Evolutionary conservation across 2,888 invertebrate genomes (phyloP).

Genomic region (Watsonalla cultraria): DNA sequence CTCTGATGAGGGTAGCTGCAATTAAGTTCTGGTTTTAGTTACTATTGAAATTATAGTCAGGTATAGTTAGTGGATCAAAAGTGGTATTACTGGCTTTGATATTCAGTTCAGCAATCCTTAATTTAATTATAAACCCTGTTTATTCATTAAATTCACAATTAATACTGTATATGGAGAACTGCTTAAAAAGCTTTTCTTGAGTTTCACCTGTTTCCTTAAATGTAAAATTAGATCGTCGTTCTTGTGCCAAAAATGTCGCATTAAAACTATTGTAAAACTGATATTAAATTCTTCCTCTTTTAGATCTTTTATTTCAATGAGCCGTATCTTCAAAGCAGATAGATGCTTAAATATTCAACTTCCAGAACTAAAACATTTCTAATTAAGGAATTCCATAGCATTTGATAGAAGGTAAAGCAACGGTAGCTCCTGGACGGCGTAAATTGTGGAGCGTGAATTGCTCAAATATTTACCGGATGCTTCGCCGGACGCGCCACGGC

Average conservation of each 20-base stretch:
- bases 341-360: constrained; percentile 9
- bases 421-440: constrained; percentile 42
- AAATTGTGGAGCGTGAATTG: constrained; percentile 62
- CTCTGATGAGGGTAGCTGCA: neutral
- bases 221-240: too few relatives aligned
- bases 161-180: too few relatives aligned
- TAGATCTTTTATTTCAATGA: constrained; percentile 1
- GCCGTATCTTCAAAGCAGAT: constrained; percentile 8
- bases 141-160: too few relatives aligned
- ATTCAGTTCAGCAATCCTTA: too few relatives aligned
- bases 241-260: too few relatives aligned
- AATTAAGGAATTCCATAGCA: constrained; percentile 47
- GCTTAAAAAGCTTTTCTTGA: too few relatives aligned
- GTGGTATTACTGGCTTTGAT: too few relatives aligned
- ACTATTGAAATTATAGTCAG: neutral
- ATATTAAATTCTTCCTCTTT: neutral
- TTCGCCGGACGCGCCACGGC: constrained; percentile 37
- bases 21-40: neutral
- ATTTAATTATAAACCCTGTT: too few relatives aligned
- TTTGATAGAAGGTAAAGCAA: constrained; percentile 46
- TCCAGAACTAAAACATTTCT: constrained; percentile 33
- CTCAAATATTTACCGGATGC: constrained; percentile 62
- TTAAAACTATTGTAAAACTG: neutral
- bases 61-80: too few relatives aligned
- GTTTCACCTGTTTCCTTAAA: too few relatives aligned